Evolutionary conservation across 2,113 vertebrate genomes (phyloP).

Genomic region (Ammospiza caudacuta): DNA sequence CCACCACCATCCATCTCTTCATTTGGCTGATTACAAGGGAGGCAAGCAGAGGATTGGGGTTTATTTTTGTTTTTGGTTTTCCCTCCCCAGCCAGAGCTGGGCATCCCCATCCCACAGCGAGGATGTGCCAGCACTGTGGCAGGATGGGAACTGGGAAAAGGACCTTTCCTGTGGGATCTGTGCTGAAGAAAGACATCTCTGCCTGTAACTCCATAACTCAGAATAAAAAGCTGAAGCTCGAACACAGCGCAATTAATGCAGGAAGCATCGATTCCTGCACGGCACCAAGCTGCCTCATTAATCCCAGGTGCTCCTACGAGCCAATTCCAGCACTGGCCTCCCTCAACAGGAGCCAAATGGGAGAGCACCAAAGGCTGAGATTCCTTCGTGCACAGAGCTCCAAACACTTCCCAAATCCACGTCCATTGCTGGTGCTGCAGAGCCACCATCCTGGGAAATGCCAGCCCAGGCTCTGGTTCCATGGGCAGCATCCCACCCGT

Average conservation of each 20-base stretch:
- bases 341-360: conserved; percentile 15
- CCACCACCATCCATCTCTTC: background rate
- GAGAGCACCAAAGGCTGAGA: conserved; percentile 54
- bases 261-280: conserved; percentile 76
- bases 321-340: conserved; percentile 36
- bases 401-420: background rate
- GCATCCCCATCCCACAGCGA: accelerated
- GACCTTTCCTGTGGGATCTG: background rate
- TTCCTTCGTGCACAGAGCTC: background rate
- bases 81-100: background rate
- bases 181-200: conserved; percentile 64
- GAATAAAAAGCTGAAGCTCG: conserved; percentile 70
- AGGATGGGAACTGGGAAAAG: background rate
- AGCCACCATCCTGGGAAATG: accelerated
- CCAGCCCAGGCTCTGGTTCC: background rate
- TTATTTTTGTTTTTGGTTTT: background rate
- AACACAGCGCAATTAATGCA: conserved; percentile 71
- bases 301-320: conserved; percentile 76
- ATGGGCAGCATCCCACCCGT: background rate
- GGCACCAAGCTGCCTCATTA: conserved; percentile 77
- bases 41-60: background rate
- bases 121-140: accelerated
- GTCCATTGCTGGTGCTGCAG: accelerated
- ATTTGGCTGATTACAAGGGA: background rate
- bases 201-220: conserved; percentile 66